These are phyloP conservation scores for Ormyrus pomaceus DNA, from an alignment of 2,888 invertebrate genomes.

Conservation along the genomic window DNA sequence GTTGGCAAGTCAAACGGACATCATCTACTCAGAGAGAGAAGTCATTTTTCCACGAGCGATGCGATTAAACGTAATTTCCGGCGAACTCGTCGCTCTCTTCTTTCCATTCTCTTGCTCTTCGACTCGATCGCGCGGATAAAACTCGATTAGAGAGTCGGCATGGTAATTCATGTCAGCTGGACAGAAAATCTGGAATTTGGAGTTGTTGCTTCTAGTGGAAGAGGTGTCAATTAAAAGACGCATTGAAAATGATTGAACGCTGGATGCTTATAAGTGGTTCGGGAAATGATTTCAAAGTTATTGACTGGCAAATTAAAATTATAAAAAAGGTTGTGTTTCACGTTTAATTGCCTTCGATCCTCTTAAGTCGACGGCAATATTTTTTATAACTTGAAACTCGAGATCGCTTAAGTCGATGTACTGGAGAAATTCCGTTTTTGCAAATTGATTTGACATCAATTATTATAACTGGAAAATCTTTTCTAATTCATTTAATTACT, in stretches of 20 bases:
- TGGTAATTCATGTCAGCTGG: background rate
- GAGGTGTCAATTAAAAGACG: too few species aligned
- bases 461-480: too few species aligned
- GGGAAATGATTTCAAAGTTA: background rate
- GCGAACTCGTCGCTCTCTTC: background rate
- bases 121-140: background rate
- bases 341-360: too few species aligned
- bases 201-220: background rate
- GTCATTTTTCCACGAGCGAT: slow-evolving; percentile 8
- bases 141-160: slow-evolving; percentile 13
- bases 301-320: background rate
- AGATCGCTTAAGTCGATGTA: too few species aligned
- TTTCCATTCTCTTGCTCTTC: background rate
- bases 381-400: too few species aligned
- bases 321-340: background rate
- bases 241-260: too few species aligned
- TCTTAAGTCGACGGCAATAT: too few species aligned
- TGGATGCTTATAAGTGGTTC: too few species aligned
- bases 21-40: background rate
- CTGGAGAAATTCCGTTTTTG: too few species aligned
- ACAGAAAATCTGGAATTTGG: background rate
- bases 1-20: too few species aligned
- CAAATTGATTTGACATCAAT: too few species aligned
- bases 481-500: too few species aligned
- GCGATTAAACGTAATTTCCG: slow-evolving; percentile 25